Evolutionary conservation across 2,888 invertebrate genomes (phyloP).

Genomic region (Pocota personata): DNA sequence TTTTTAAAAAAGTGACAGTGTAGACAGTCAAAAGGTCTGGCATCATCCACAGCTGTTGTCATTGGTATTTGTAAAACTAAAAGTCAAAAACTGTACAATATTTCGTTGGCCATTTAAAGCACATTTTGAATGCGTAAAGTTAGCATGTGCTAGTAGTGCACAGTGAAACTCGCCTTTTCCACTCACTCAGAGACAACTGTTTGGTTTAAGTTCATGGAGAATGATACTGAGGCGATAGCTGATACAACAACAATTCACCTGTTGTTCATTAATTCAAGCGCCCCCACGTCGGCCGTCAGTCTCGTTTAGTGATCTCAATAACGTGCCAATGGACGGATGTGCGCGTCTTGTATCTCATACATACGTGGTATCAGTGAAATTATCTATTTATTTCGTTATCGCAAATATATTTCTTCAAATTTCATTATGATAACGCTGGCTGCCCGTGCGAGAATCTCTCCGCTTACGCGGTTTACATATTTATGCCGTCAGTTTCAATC

Average conservation of each 20-base stretch:
- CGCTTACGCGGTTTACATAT: background rate
- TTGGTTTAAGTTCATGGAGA: too few species aligned
- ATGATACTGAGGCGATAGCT: background rate
- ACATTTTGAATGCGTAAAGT: background rate
- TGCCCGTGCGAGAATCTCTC: background rate
- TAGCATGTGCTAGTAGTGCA: background rate
- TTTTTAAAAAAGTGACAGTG: too few species aligned
- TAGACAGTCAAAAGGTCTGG: too few species aligned
- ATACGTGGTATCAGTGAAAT: background rate
- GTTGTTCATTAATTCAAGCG: background rate
- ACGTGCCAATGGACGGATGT: constrained; percentile 12
- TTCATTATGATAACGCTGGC: constrained; percentile 14
- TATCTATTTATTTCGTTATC: constrained; percentile 1
- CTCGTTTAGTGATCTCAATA: constrained; percentile 29
- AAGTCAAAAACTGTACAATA: too few species aligned
- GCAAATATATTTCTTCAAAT: background rate
- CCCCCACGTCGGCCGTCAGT: background rate
- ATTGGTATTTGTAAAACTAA: too few species aligned
- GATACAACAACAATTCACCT: background rate
- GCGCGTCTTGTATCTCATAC: background rate
- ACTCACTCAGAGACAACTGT: too few species aligned
- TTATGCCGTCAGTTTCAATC: constrained; percentile 32
- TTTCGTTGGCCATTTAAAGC: too few species aligned
- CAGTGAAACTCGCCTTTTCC: too few species aligned
- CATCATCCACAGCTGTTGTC: too few species aligned